phyloP scores from a whole-genome alignment of 1,140 invertebrate genomes.

The Lordiphosa clarofinis region DNA sequence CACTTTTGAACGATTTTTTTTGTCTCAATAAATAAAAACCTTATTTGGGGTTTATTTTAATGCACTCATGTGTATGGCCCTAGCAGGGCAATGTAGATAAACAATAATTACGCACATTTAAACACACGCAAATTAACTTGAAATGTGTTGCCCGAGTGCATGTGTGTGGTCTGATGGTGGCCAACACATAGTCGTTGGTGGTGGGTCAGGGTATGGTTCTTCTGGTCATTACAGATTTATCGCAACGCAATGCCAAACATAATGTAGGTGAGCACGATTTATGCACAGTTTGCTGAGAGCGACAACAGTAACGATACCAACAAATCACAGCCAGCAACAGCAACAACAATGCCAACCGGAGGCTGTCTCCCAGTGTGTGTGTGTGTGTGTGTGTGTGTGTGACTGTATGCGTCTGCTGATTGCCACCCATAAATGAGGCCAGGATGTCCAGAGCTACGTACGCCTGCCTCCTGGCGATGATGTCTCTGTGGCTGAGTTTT shows the following conservation, averaged over 20 bases:
- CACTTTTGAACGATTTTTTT: too few relatives aligned
- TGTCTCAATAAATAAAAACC: conserved; percentile 1
- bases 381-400: conserved; percentile 1
- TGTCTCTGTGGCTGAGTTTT: conserved; percentile 10
- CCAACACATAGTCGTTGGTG: conserved; percentile 7
- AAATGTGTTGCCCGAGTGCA: conserved; percentile 1
- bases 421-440: conserved; percentile 24
- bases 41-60: conserved; percentile 20
- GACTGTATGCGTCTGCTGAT: conserved; percentile 21
- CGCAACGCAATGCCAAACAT: conserved; percentile 45
- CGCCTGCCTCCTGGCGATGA: conserved; percentile 3
- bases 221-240: conserved; percentile 70
- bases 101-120: conserved; percentile 75
- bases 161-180: conserved; percentile 4
- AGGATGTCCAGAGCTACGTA: conserved; percentile 9
- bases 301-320: conserved; percentile 75
- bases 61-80: conserved; percentile 24
- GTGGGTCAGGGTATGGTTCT: conserved; percentile 6
- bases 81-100: conserved; percentile 52
- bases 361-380: conserved; percentile 1
- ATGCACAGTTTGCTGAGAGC: conserved; percentile 74
- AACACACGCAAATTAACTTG: conserved; percentile 70
- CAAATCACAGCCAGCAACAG: conserved; percentile 57
- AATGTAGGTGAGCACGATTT: conserved; percentile 72
- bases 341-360: conserved; percentile 29